Percentiles rank a stretch among this genome's conserved stretches.
phyloP scores from a whole-genome alignment of 2,888 invertebrate species.

The Drosophila neutralis region DNA sequence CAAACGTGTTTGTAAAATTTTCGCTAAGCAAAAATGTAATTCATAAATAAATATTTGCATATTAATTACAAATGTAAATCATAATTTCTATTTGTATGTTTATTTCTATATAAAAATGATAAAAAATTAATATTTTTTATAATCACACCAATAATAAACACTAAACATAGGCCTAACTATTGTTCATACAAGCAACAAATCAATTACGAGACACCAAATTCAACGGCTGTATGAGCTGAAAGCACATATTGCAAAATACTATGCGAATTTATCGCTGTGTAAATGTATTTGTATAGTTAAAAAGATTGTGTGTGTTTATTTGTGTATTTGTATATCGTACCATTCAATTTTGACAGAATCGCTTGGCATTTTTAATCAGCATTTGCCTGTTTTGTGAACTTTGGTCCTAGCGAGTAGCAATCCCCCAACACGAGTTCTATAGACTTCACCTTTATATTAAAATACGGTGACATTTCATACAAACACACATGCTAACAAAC shows the following conservation, averaged over 20 bases:
- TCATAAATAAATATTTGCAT: conserved; percentile 52
- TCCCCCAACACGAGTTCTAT: conserved; percentile 36
- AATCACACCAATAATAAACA: conserved; percentile 76
- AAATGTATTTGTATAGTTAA: conserved; percentile 26
- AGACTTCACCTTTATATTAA: conserved; percentile 14
- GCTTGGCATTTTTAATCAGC: conserved; percentile 30
- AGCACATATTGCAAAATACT: conserved; percentile 46
- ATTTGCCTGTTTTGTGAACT: conserved; percentile 47
- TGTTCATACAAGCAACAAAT: conserved; percentile 52
- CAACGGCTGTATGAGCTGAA: conserved; percentile 39
- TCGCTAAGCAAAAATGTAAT: conserved; percentile 73
- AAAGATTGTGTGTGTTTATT: conserved; percentile 22
- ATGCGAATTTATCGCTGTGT: conserved; percentile 49
- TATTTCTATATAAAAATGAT: conserved; percentile 66
- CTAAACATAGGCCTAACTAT: conserved; percentile 68
- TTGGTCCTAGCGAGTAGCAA: conserved; percentile 48
- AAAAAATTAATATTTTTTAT: conserved; percentile 54
- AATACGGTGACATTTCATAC: conserved; percentile 23
- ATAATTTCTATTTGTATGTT: conserved; percentile 46
- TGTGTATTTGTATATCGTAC: conserved; percentile 21
- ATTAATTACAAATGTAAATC: conserved; percentile 49
- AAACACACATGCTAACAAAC: conserved; percentile 50
- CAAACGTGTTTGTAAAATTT: conserved; percentile 48
- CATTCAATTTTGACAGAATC: conserved; percentile 46
- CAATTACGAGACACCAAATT: conserved; percentile 56